Conservation (phyloP, 2,797 vertebrate species). For the Moxostoma hubbsi region DNA sequence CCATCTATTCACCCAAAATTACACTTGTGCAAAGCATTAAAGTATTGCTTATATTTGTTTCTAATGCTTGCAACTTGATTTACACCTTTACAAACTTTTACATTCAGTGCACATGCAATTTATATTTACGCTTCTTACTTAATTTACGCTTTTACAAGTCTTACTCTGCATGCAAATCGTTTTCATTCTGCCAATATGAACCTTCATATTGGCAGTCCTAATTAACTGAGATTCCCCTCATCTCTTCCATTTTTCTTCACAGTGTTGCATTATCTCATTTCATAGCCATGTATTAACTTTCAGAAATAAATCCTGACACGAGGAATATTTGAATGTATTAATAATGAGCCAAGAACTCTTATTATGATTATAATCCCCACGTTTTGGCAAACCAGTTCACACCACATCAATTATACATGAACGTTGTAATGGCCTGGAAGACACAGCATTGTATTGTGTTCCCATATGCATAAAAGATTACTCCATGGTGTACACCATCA, state of each 20-base stretch:
- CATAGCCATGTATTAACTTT: not conserved
- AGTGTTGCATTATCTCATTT: not conserved
- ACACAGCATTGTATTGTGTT: slow-evolving; percentile 60
- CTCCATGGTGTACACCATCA: slow-evolving; percentile 56
- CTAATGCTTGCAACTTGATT: too few species aligned
- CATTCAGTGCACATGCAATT: too few species aligned
- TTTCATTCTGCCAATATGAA: too few species aligned
- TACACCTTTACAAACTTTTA: too few species aligned
- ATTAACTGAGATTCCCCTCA: not conserved
- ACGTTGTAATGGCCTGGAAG: slow-evolving; percentile 26
- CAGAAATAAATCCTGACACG: slow-evolving; percentile 10
- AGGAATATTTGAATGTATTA: not conserved
- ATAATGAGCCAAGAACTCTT: not conserved
- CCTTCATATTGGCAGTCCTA: not conserved
- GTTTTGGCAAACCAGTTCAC: slow-evolving; percentile 62
- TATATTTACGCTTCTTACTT: too few species aligned
- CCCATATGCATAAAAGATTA: slow-evolving; percentile 69
- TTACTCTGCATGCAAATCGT: too few species aligned
- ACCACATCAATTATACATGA: slow-evolving; percentile 70
- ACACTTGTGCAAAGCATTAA: too few species aligned
- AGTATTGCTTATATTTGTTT: too few species aligned
- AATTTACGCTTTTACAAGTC: too few species aligned
- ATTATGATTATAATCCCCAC: slow-evolving; percentile 36
- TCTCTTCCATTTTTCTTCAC: not conserved
- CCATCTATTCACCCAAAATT: too few species aligned